These are phyloP conservation scores for Tineola bisselliella DNA, from an alignment of 2,888 invertebrate species.

Conservation along the genomic window DNA sequence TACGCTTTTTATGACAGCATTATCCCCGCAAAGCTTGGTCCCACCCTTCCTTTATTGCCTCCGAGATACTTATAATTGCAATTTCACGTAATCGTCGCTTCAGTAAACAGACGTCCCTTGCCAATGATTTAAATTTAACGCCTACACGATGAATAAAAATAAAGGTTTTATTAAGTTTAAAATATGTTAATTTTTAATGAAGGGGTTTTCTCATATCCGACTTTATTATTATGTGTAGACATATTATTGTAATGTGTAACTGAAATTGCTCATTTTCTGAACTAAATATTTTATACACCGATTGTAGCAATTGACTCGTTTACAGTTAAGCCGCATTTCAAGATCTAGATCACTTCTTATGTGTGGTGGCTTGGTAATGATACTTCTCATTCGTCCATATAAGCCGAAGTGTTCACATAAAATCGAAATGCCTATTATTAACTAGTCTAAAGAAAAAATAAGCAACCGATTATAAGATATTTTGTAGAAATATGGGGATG, in stretches of 20 bases:
- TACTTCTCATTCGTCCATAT: too few relatives aligned
- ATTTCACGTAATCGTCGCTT: slow-evolving; percentile 32
- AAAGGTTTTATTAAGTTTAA: not conserved
- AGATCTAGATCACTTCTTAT: too few relatives aligned
- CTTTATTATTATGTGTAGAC: not conserved
- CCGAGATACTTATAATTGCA: slow-evolving; percentile 39
- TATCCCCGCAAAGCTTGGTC: slow-evolving; percentile 40
- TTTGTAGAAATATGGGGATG: not conserved
- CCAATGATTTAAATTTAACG: slow-evolving; percentile 19
- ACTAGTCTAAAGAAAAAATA: not conserved
- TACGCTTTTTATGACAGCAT: slow-evolving; percentile 47
- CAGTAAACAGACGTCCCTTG: slow-evolving; percentile 25
- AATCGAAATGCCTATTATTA: not conserved
- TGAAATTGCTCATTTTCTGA: not conserved
- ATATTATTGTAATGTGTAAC: not conserved
- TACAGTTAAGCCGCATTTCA: too few relatives aligned
- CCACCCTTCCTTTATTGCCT: slow-evolving; percentile 31
- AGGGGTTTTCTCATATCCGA: not conserved
- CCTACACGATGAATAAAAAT: slow-evolving; percentile 5
- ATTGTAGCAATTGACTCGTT: too few relatives aligned
- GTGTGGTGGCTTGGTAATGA: too few relatives aligned
- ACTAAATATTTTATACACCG: too few relatives aligned
- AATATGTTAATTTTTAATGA: not conserved
- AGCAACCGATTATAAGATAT: not conserved
- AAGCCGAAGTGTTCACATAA: too few relatives aligned